A percentile compares a stretch with the other conserved stretches of the same genome.
Evolutionary conservation across 2,888 invertebrate species (phyloP).

Genomic region (Lycaena phlaeas): DNA sequence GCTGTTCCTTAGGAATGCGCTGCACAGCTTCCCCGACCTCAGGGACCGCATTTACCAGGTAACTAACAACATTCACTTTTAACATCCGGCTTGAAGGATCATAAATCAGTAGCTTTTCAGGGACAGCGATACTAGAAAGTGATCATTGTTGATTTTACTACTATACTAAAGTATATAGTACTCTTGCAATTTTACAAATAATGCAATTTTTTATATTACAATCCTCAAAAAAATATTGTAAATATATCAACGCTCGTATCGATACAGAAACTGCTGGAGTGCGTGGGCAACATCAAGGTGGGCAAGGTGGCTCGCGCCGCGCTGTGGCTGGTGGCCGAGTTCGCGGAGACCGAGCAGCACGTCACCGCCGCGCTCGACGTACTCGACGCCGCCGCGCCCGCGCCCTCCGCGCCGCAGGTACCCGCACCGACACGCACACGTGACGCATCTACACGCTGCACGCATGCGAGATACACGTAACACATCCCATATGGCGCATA

Average conservation of each 20-base stretch:
- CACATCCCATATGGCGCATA: too few relatives aligned
- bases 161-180: too few relatives aligned
- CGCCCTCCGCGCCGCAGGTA: slow-evolving; percentile 15
- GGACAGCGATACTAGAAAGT: too few relatives aligned
- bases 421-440: not conserved
- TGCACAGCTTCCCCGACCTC: slow-evolving; percentile 90
- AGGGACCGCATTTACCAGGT: slow-evolving; percentile 87
- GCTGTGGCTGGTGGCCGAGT: slow-evolving; percentile 98
- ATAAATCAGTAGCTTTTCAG: too few relatives aligned
- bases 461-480: too few relatives aligned
- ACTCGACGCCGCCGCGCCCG: slow-evolving; percentile 60
- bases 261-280: slow-evolving; percentile 78
- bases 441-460: not conserved
- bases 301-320: slow-evolving; percentile 94
- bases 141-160: too few relatives aligned
- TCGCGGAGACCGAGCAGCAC: slow-evolving; percentile 84
- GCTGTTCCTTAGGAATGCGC: slow-evolving; percentile 95
- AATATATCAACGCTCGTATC: too few relatives aligned
- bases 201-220: too few relatives aligned
- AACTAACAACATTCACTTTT: too few relatives aligned
- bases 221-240: too few relatives aligned
- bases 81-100: too few relatives aligned
- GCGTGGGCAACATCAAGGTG: slow-evolving; percentile 89
- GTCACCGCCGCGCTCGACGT: slow-evolving; percentile 86
- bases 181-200: too few relatives aligned